Base-by-base conservation (phyloP, 1,140 invertebrate genomes). In the Maniola jurtina region DNA sequence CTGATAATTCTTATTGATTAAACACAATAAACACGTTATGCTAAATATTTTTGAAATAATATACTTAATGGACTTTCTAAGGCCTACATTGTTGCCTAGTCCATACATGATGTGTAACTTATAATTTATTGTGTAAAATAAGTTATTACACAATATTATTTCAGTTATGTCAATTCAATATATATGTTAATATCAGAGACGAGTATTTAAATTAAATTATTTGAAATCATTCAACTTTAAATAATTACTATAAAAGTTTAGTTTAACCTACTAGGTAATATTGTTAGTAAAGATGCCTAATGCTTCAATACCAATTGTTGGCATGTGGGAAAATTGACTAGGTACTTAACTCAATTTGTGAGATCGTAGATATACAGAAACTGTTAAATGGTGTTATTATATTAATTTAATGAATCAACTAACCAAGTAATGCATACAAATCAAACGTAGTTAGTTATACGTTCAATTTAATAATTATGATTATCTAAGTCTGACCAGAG, bases 41-140 rank as follows among this genome's bases (percentile, higher is more conserved):
- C 35, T 55, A 35, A 34, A 35, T 55, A n/a, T 35, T 55, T 55
- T 55, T 34, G 9, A 54, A 54, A 48, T 40, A 40, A 45, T 45
- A n/a, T 35, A 55, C 7, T 33, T 55, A 55, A 55, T 55, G 54
- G 35, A 55, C 54, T 55, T 55, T 55, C 54, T 55, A 55, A 55
- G 54, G 13, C 25, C 13, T 34, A 15, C 34, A 55, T 9, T 34
- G 34, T 55, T 55, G 15, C 15, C 54, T 55, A 36, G 35, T 55
- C 6, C 25, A 5, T 13, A n/a, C 34, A 35, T 34, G 8, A 35
- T 34, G n/a, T 34, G 11, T 9, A 35, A 11, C 33, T 55, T 11
- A 11, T 13, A 45, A 7, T 38, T 38, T 38, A 45, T 45, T 45
- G 42, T 45, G 42, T 45, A 45, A 45, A 45, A 45, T 45, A n/a